Evolutionary conservation across 30 jellyfish, hydroid and myxozoan species (phyloP).

Genomic region (Chironex yamaguchii): DNA sequence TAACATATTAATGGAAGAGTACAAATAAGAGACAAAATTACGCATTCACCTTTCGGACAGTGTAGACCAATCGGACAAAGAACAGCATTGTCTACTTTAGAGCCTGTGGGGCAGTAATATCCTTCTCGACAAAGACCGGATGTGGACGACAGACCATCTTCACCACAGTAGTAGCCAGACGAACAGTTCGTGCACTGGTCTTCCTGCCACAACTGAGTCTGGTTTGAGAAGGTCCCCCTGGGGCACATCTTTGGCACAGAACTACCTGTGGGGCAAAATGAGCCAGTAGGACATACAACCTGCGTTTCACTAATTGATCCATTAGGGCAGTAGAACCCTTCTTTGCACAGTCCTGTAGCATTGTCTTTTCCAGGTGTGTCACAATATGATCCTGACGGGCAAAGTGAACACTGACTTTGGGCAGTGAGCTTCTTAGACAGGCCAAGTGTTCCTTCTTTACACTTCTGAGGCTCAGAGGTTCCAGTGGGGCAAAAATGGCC

Average conservation of each 20-base stretch:
- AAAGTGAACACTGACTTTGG: constrained; percentile 76
- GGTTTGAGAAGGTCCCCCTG: constrained; percentile 84
- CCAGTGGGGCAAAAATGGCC: constrained; percentile 93
- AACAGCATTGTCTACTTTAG: constrained; percentile 72
- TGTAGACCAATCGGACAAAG: constrained; percentile 94
- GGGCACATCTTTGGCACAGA: constrained; percentile 87
- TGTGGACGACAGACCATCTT: constrained; percentile 88
- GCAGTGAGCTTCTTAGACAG: constrained; percentile 49
- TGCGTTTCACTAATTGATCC: constrained; percentile 88
- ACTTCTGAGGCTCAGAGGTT: constrained; percentile 89
- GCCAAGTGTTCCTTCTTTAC: constrained; percentile 94
- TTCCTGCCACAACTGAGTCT: constrained; percentile 65
- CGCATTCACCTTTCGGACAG: constrained; percentile 96
- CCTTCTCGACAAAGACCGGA: constrained; percentile 93
- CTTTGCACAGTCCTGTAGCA: constrained; percentile 81
- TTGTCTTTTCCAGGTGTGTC: constrained; percentile 82
- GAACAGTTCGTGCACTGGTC: constrained; percentile 82
- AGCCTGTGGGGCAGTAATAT: constrained; percentile 92
- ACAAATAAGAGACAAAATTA: no score
- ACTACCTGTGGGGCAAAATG: constrained; percentile 93
- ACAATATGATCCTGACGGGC: constrained; percentile 95
- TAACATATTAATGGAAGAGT: no score
- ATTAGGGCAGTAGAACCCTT: constrained; percentile 91
- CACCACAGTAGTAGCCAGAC: constrained; percentile 84
- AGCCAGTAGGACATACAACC: constrained; percentile 91